phyloP scores from a whole-genome alignment of 1,140 invertebrate species.

The Habropoda laboriosa region DNA sequence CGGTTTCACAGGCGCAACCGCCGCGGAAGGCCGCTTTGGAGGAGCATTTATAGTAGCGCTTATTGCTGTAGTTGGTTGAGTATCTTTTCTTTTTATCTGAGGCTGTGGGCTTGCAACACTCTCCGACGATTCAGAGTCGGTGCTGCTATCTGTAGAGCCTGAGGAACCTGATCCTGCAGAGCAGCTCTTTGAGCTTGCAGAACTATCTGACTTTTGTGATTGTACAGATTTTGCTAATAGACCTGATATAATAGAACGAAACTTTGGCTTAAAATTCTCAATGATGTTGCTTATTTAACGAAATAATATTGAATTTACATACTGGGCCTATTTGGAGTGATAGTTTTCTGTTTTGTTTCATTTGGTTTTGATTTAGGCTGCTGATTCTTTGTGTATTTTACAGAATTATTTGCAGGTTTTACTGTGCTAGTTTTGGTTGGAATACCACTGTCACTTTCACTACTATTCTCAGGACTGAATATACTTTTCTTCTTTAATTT shows the following conservation, averaged over 20 bases:
- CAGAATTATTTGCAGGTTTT: slow-evolving; percentile 68
- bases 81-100: slow-evolving; percentile 78
- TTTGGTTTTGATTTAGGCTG: slow-evolving; percentile 72
- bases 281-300: neutral
- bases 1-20: slow-evolving; percentile 77
- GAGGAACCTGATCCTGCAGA: slow-evolving; percentile 78
- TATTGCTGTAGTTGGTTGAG: slow-evolving; percentile 65
- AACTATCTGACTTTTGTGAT: slow-evolving; percentile 77
- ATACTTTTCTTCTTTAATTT: slow-evolving; percentile 90
- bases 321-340: slow-evolving; percentile 73
- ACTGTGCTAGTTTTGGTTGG: slow-evolving; percentile 70
- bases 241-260: slow-evolving; percentile 5
- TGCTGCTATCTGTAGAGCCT: slow-evolving; percentile 78
- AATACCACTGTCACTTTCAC: slow-evolving; percentile 85
- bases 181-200: slow-evolving; percentile 78
- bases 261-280: neutral
- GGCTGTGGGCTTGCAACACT: slow-evolving; percentile 74
- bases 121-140: slow-evolving; percentile 80
- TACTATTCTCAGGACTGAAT: slow-evolving; percentile 91
- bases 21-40: slow-evolving; percentile 79
- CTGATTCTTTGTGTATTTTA: slow-evolving; percentile 70
- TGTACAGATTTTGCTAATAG: slow-evolving; percentile 63
- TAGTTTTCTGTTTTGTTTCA: slow-evolving; percentile 71
- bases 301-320: slow-evolving; percentile 33
- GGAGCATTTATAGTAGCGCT: slow-evolving; percentile 67